Evolutionary conservation across 2,113 vertebrate genomes (phyloP).

Genomic region (Spheniscus mendiculus): DNA sequence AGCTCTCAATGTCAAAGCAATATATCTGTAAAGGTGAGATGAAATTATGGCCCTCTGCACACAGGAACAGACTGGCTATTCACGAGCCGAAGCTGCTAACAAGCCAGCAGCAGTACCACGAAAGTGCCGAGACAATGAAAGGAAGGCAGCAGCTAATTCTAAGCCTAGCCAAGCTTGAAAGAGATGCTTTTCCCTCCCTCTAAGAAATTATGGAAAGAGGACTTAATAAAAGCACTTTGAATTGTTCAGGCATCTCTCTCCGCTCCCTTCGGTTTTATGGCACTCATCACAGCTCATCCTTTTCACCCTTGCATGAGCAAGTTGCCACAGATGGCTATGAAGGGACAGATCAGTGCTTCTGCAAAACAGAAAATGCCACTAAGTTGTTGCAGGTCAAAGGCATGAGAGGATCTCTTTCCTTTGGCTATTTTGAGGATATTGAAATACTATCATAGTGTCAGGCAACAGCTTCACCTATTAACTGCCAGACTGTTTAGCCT

Average conservation of each 20-base stretch:
- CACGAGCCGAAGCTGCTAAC: neutral
- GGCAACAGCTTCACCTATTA: neutral
- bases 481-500: neutral
- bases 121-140: neutral
- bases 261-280: neutral
- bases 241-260: neutral
- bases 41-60: neutral
- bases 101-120: neutral
- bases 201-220: neutral
- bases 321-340: neutral
- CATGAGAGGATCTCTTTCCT: neutral
- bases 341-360: neutral
- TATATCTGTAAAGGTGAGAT: neutral
- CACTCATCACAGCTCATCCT: neutral
- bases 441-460: neutral
- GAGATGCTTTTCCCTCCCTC: neutral
- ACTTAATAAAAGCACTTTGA: neutral
- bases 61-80: neutral
- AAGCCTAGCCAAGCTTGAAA: constrained; percentile 20
- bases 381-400: neutral
- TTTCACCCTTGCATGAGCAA: neutral
- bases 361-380: neutral
- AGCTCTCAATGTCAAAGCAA: neutral
- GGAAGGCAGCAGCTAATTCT: neutral
- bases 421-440: neutral